These are phyloP conservation scores for Chrysolina haemoptera DNA, from an alignment of 2,888 invertebrate species.

Conservation along the genomic window DNA sequence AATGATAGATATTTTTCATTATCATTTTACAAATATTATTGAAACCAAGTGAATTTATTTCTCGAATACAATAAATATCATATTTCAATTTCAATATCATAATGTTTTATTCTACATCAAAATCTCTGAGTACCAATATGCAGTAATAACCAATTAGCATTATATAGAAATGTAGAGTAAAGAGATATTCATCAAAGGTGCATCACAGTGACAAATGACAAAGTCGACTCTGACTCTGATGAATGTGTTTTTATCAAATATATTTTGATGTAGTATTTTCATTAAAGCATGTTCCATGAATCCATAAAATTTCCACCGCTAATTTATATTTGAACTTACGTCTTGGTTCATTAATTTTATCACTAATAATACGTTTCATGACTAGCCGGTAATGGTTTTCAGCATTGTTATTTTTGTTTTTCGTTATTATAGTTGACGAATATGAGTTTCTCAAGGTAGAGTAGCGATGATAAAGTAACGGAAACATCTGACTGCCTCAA, in stretches of 20 bases:
- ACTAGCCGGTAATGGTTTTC: background rate
- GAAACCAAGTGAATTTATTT: too few relatives aligned
- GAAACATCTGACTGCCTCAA: too few relatives aligned
- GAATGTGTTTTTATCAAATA: background rate
- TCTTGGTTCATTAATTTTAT: conserved; percentile 1
- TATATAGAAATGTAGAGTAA: background rate
- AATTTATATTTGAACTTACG: background rate
- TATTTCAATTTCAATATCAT: too few relatives aligned
- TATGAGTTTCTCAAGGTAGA: background rate
- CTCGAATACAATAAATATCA: too few relatives aligned
- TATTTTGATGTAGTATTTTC: background rate
- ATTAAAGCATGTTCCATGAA: background rate
- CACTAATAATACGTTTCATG: conserved; percentile 3
- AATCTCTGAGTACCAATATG: too few relatives aligned
- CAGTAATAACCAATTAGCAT: too few relatives aligned
- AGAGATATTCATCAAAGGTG: background rate
- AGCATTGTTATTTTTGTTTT: background rate
- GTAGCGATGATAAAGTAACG: background rate
- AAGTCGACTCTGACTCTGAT: background rate
- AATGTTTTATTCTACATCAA: too few relatives aligned
- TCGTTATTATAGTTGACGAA: background rate
- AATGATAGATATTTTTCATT: too few relatives aligned
- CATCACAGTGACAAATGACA: background rate
- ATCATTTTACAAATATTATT: too few relatives aligned
- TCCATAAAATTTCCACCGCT: background rate